phyloP scores from a whole-genome alignment of 2,888 invertebrate species.

The Clostera curtula region DNA sequence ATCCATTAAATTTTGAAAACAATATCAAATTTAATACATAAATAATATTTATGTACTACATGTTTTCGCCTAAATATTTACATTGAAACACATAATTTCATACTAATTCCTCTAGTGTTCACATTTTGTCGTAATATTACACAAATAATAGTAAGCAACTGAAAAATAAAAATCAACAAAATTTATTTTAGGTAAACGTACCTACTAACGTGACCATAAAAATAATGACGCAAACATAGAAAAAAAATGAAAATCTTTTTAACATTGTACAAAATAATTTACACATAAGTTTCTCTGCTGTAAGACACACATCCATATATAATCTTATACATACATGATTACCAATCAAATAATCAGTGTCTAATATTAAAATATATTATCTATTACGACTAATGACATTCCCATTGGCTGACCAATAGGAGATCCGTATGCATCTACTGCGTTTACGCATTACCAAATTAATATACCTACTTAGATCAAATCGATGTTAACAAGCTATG shows the following conservation, averaged over 20 bases:
- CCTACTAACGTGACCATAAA: constrained; percentile 34
- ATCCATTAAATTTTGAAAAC: constrained; percentile 68
- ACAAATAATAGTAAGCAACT: constrained; percentile 58
- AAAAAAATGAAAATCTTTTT: constrained; percentile 22
- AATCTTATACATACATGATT: constrained; percentile 36
- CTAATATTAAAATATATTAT: constrained; percentile 50
- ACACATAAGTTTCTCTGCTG: constrained; percentile 37
- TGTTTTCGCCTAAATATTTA: constrained; percentile 70
- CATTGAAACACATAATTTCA: constrained; percentile 69
- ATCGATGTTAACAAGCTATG: constrained; percentile 14
- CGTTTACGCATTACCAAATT: constrained; percentile 23
- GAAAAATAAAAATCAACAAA: constrained; percentile 54
- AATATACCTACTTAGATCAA: constrained; percentile 18
- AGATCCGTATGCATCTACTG: constrained; percentile 21
- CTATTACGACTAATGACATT: constrained; percentile 35
- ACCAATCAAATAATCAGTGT: constrained; percentile 41
- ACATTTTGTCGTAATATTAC: constrained; percentile 49
- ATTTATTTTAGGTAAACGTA: too few species aligned
- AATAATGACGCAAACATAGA: constrained; percentile 55
- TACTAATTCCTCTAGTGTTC: constrained; percentile 57
- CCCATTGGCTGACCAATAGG: constrained; percentile 26
- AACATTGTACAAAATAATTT: constrained; percentile 68
- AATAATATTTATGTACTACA: constrained; percentile 73
- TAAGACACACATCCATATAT: constrained; percentile 24
- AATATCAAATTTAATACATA: constrained; percentile 76